Evolutionary conservation across 2,797 vertebrate species (phyloP).

Genomic region (Melanotaenia nigrans): DNA sequence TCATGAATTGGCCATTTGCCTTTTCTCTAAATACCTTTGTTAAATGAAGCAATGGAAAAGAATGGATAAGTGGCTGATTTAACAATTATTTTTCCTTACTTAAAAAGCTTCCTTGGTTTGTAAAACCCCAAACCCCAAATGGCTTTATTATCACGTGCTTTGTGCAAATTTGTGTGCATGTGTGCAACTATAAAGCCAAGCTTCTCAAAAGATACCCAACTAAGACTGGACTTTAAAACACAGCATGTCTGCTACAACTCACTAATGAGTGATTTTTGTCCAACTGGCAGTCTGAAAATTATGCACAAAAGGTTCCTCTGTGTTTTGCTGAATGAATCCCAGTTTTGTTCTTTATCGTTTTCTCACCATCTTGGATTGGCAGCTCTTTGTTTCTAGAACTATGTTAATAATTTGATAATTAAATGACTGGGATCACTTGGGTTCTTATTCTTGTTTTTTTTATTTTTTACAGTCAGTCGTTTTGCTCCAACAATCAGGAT

Average conservation of each 20-base stretch:
- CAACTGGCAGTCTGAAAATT: slow-evolving; percentile 51
- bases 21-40: slow-evolving; percentile 36
- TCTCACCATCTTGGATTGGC: slow-evolving; percentile 20
- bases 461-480: slow-evolving; percentile 46
- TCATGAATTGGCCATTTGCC: slow-evolving; percentile 2
- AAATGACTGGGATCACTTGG: slow-evolving; percentile 47
- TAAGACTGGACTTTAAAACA: slow-evolving; percentile 36
- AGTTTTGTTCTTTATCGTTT: slow-evolving; percentile 44
- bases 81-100: slow-evolving; percentile 48
- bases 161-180: slow-evolving; percentile 25
- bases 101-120: slow-evolving; percentile 26
- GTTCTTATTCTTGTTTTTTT: neutral
- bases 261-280: slow-evolving; percentile 56
- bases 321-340: slow-evolving; percentile 45
- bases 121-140: slow-evolving; percentile 29
- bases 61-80: slow-evolving; percentile 39
- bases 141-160: slow-evolving; percentile 32
- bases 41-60: slow-evolving; percentile 44
- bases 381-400: slow-evolving; percentile 55
- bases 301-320: slow-evolving; percentile 53
- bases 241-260: slow-evolving; percentile 43
- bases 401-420: slow-evolving; percentile 64
- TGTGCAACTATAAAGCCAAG: slow-evolving; percentile 13
- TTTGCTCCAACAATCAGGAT: slow-evolving; percentile 58
- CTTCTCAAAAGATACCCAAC: slow-evolving; percentile 45